Evolutionary conservation across 2,888 invertebrate species (phyloP).

Genomic region (Sipunculus nudus): DNA sequence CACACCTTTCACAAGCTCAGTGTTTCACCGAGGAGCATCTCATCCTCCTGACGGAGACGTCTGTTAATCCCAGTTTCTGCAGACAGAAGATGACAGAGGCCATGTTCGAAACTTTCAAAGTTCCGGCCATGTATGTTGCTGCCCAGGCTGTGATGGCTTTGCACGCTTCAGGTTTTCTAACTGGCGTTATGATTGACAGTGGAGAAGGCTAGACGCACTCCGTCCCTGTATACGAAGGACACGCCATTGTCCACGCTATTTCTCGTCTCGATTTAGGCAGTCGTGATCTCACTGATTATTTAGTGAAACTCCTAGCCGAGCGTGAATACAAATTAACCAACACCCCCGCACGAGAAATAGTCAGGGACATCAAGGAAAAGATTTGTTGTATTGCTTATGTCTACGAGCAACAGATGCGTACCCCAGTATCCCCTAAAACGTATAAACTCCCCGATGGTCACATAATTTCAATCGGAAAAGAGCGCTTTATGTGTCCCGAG

Average conservation of each 20-base stretch:
- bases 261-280: slow-evolving; percentile 32
- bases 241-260: slow-evolving; percentile 28
- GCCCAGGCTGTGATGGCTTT: slow-evolving; percentile 90
- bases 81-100: slow-evolving; percentile 86
- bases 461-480: slow-evolving; percentile 24
- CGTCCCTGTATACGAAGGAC: slow-evolving; percentile 38
- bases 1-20: slow-evolving; percentile 97
- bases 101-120: slow-evolving; percentile 34
- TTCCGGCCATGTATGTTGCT: slow-evolving; percentile 71
- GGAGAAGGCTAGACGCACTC: slow-evolving; percentile 28
- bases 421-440: neutral
- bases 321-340: slow-evolving; percentile 30
- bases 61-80: slow-evolving; percentile 90
- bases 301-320: slow-evolving; percentile 31
- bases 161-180: slow-evolving; percentile 91
- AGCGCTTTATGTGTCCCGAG: slow-evolving; percentile 35
- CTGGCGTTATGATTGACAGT: slow-evolving; percentile 71
- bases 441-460: slow-evolving; percentile 39
- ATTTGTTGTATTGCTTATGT: slow-evolving; percentile 31
- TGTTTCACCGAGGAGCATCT: slow-evolving; percentile 93
- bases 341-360: slow-evolving; percentile 23
- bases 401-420: slow-evolving; percentile 24
- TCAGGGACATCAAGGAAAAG: slow-evolving; percentile 37
- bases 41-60: slow-evolving; percentile 88
- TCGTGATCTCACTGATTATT: slow-evolving; percentile 29